Base-by-base conservation (phyloP, 2,888 invertebrate species). In the Ferrisia virgata region DNA sequence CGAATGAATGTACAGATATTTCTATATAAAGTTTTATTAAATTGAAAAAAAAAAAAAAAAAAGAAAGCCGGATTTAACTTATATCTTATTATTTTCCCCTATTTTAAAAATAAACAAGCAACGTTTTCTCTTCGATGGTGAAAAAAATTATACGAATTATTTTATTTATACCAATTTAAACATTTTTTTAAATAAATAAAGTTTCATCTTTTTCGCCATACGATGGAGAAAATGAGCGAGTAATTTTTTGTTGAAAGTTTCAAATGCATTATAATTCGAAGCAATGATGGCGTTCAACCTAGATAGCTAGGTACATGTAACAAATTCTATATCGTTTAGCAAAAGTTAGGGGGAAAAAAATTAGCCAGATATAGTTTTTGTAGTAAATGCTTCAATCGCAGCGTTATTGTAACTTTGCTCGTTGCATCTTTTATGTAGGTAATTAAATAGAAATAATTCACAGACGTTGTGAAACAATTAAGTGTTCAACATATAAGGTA, bases 371-470 rank as follows among this genome's bases (percentile, higher is more conserved):
- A n/a, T n/a, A n/a, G n/a, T 47, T 40, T 13, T 40, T 18, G n/a
- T 47, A 36, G 47, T 47, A 47, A 18, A 47, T 47, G 1, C 8
- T n/a, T n/a, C n/a, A n/a, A n/a, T n/a, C n/a, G n/a, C n/a, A n/a
- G n/a, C n/a, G n/a, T n/a, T n/a, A n/a, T n/a, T n/a, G n/a, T n/a
- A n/a, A n/a, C n/a, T n/a, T n/a, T n/a, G n/a, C n/a, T n/a, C n/a
- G n/a, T n/a, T n/a, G n/a, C 47, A 9, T 18, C 47, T 18, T 47
- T 47, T 47, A 47, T 40, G 40, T 47, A 47, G 28, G 58, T 64
- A 64, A 64, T 64, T 64, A 64, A 64, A 64, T 64, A 64, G 58
- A 64, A 28, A 64, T 64, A 64, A 64, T 64, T 64, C 58, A 64
- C 58, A 28, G 25, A 64, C 58, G 58, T 28, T 64, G 58, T 28